These are phyloP conservation scores for Peromyscus maniculatus DNA, from an alignment of 2,113 vertebrate species.

Conservation along the genomic window DNA sequence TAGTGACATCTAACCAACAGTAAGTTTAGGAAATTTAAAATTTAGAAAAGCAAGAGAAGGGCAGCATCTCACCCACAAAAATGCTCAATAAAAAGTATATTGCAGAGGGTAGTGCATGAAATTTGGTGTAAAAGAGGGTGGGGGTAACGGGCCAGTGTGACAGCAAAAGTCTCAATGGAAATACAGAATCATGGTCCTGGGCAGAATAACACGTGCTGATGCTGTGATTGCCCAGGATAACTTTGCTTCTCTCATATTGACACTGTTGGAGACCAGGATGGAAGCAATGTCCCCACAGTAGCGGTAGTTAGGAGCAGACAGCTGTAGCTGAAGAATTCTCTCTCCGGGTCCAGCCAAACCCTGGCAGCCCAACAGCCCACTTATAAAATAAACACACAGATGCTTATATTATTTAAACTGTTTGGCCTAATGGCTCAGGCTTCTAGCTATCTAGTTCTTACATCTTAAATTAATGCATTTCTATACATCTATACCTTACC, in stretches of 20 bases:
- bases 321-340: too few species aligned
- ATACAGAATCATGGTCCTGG: constrained; percentile 95
- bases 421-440: too few species aligned
- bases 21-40: constrained; percentile 89
- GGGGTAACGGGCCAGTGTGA: constrained; percentile 74
- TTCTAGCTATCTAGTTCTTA: too few species aligned
- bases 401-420: too few species aligned
- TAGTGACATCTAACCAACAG: constrained; percentile 86
- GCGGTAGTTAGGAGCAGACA: constrained; percentile 97
- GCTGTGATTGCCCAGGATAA: constrained; percentile 96
- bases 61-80: constrained; percentile 93
- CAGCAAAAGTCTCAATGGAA: constrained; percentile 92
- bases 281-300: constrained; percentile 98
- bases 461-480: too few species aligned
- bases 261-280: constrained; percentile 98
- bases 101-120: constrained; percentile 74
- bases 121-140: constrained; percentile 70
- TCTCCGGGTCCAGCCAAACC: too few species aligned
- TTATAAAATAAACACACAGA: too few species aligned
- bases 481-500: too few species aligned
- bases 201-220: constrained; percentile 94
- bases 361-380: too few species aligned
- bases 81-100: constrained; percentile 89
- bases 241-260: constrained; percentile 96
- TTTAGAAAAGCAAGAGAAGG: constrained; percentile 88